A percentile compares a stretch with the other conserved stretches of the same genome.
Evolutionary conservation across 2,113 vertebrate genomes (phyloP).

Genomic region (Psammodynastes pulverulentus): DNA sequence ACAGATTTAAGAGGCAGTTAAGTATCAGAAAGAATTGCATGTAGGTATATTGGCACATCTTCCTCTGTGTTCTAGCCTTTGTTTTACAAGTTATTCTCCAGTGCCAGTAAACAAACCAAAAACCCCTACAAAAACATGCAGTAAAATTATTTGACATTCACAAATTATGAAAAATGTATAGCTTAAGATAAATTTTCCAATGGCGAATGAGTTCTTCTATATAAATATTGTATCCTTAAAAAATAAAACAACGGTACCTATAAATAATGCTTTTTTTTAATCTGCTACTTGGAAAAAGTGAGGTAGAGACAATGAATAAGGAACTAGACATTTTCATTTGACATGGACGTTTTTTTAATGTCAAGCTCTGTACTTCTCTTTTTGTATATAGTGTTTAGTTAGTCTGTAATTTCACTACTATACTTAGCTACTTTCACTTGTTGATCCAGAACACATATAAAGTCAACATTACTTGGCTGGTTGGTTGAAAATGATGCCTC

Average conservation of each 20-base stretch:
- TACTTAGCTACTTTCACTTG: neutral
- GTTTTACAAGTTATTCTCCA: constrained; percentile 31
- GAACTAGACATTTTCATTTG: neutral
- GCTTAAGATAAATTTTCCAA: constrained; percentile 23
- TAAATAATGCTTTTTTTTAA: neutral
- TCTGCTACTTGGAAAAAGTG: constrained; percentile 28
- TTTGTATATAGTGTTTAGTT: neutral
- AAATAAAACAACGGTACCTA: constrained; percentile 18
- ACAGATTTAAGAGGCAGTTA: neutral
- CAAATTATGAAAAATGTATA: neutral
- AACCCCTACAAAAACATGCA: neutral
- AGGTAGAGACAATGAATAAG: constrained; percentile 11
- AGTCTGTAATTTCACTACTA: neutral
- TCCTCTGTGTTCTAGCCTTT: neutral
- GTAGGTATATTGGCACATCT: neutral
- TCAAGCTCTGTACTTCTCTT: neutral
- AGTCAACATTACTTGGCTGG: neutral
- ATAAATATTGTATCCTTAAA: constrained; percentile 20
- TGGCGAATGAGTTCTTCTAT: neutral
- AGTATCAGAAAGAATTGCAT: neutral
- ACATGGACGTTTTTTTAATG: constrained; percentile 17
- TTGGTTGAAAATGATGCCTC: neutral
- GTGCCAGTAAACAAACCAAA: constrained; percentile 10
- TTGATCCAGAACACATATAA: neutral
- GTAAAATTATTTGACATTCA: neutral